Evolutionary conservation across 2,797 vertebrate genomes (phyloP), one percentile per base, ranked within the genome.

Genomic region (Neosalanx taihuensis): DNA sequence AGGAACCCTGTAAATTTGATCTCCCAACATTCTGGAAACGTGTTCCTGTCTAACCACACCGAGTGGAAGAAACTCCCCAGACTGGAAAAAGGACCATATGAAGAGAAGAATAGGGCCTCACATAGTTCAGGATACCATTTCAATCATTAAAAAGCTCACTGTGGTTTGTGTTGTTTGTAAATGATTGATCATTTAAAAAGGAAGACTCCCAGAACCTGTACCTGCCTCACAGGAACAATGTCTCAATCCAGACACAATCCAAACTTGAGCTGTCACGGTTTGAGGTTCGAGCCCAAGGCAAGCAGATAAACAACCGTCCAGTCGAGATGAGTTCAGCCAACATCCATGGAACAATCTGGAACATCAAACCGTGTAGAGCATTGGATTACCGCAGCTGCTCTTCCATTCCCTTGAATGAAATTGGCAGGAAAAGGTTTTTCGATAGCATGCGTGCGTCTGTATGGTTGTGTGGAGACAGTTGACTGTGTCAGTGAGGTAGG

Each of bases 1-100:
- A 64, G 64, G 33, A 57, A 68, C 79, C 65, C 57, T 62, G 35
- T 70, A 30, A 70, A 69, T 64, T 12, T 30, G 41, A 76, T 79
- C 70, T 80, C 76, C 75, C 67, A 71, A 69, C 37, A 79, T 78
- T 82, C 80, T 87, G 78, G 75, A 84, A 83, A 73, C 63, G 1
- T 71, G 81, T 37, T n/a, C 13, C 12, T 84, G 78, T 76, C 70
- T 75, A 81, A 84, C 56, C 64, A 53, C 67, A 60, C 56, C 59
- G 67, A 78, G 75, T 75, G 62, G 64, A 79, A 83, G 41, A 82
- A 74, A 58, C 70, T 74, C 70, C 64, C 69, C 72, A 64, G 41
- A 60, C 15, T 76, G 51, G 41, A 26, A 53, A 29, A 51, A 51
- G 20, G 18, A 6, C 20, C 18, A 60, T 5, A 12, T 2, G 5